Evolutionary conservation across 2,888 invertebrate genomes (phyloP), one percentile per base, ranked within the genome.

Genomic region (Melolontha melolontha): DNA sequence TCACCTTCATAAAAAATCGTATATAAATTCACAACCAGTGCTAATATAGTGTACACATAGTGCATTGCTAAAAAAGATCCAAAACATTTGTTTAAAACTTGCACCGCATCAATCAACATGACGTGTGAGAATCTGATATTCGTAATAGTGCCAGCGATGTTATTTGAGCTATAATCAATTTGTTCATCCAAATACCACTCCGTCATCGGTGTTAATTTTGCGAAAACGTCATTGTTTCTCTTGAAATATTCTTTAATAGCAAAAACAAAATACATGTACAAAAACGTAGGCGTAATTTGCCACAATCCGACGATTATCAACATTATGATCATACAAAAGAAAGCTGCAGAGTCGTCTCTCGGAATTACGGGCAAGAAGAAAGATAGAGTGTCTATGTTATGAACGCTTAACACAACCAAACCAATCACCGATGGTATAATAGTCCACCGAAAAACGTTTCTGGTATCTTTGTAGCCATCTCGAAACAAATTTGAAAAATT

Each of bases 401-500:
- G n/a, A 7, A 66, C 14, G 12, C 16, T 11, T 49, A 59, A 50
- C 10, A 22, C 8, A 22, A n/a, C 4, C 17, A 59, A 55, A 2
- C 51, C 29, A 22, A 51, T 49, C 2, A 50, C 40, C n/a, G 49
- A 7, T n/a, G 66, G 66, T 7, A 27, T 12, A 11, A 59, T 7
- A 0, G 42, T 59, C 59, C 59, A 66, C 11, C 22, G 40, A 11
- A 49, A 27, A 6, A 59, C 11, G 7, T 10, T 49, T 27, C 41
- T 66, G 5, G 39, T 8, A 14, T 11, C 29, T 14, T 29, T 14
- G 16, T 11, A 47, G 7, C 16, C 16, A 39, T 62, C 52, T 8
- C 41, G 40, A 12, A 62, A 62, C 14, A 41, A 14, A 16, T 59
- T 40, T 0, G 40, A 16, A 40, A 68, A 73, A 27, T 67, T 68